Conservation (phyloP, 2,797 vertebrate genomes). For the Cichlasoma orientale region DNA sequence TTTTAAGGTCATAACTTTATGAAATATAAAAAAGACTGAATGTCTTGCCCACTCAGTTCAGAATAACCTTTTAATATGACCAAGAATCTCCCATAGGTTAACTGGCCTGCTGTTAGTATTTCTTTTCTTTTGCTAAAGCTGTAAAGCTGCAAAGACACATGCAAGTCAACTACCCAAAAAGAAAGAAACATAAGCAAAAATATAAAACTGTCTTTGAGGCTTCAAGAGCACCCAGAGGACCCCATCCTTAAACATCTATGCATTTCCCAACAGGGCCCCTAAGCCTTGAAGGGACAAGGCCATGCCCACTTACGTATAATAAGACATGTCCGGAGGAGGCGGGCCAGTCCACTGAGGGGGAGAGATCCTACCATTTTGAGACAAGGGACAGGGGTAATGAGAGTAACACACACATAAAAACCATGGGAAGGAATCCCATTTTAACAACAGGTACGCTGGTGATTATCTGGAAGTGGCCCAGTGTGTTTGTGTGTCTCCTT, state of each 20-base stretch:
- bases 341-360: slow-evolving; percentile 80
- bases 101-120: background rate
- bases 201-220: background rate
- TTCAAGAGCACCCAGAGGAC: background rate
- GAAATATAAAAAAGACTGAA: background rate
- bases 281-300: slow-evolving; percentile 38
- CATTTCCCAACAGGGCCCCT: slow-evolving; percentile 39
- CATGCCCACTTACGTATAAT: slow-evolving; percentile 82
- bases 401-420: slow-evolving; percentile 45
- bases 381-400: slow-evolving; percentile 67
- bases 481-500: background rate
- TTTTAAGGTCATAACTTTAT: too few relatives aligned
- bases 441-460: background rate
- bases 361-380: slow-evolving; percentile 78
- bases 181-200: background rate
- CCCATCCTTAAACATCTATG: slow-evolving; percentile 8
- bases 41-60: background rate
- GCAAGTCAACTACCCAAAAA: background rate
- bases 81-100: background rate
- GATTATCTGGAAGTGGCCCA: background rate
- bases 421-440: slow-evolving; percentile 1
- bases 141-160: background rate
- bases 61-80: background rate
- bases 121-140: background rate
- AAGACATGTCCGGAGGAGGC: slow-evolving; percentile 76